Base-by-base conservation (phyloP, 2,113 vertebrate species). In the Pteronura brasiliensis region DNA sequence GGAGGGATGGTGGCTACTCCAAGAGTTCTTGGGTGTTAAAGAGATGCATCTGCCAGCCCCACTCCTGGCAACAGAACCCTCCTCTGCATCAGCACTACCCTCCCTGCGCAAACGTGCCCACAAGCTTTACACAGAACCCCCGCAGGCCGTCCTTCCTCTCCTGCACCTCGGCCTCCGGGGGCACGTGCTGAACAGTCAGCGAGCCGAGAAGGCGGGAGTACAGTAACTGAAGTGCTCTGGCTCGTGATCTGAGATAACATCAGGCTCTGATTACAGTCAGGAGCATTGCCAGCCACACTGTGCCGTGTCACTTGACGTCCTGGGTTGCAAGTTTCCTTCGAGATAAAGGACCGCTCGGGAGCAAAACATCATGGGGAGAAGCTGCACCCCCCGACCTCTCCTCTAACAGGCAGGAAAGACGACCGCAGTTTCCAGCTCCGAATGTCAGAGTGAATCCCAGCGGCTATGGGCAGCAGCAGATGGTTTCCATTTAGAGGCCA, bases 401-500 rank as follows among this genome's bases (percentile, higher is more conserved):
- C 39, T 44, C 86, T 42, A 11, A 1, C 0, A 1, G 84, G 44
- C 49, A 42, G 81, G 6, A 65, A 39, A 61, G 72, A 25, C 21
- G 1, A 3, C 2, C 0, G 29, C 42, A 0, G 0, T 39, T 12
- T 72, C 74, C 74, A 84, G 76, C 72, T 25, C 42, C 7, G 49
- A 71, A 13, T 31, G 3, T 27, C 13, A 4, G 31, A 65, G 63
- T 3, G 65, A 72, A n/a, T 93, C 71, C 88, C 86, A 10, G 1
- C 8, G 31, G 95, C 88, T 72, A 3, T n/a, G 55, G 69, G 88
- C 29, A 81, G 36, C 21, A 36, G 88, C 94, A 59, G 84, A 59
- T 92, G 94, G 89, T 97, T 97, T 92, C 86, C 82, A 98, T 97
- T 97, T 93, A 92, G 90, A 91, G 47, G 72, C 94, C 74, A 31